Evolutionary conservation across 2,888 invertebrate genomes (phyloP).

Genomic region (Ormyrus rosae): DNA sequence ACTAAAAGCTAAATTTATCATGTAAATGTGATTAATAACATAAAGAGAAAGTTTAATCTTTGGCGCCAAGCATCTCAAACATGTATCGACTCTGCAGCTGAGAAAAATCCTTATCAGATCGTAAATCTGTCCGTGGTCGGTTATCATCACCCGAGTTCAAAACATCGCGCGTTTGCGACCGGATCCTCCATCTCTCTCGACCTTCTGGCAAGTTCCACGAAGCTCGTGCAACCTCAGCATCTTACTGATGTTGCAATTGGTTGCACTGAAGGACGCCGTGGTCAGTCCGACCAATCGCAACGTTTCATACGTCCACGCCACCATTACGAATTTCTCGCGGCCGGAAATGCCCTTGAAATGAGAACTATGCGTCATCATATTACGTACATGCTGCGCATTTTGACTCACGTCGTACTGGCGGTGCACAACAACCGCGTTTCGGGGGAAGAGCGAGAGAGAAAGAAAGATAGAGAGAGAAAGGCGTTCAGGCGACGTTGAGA

Average conservation of each 20-base stretch:
- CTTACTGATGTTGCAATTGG: constrained; percentile 21
- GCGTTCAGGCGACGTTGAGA: constrained; percentile 2
- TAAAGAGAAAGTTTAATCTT: no score
- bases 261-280: constrained; percentile 31
- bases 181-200: background rate
- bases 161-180: constrained; percentile 9
- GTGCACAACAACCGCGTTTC: constrained; percentile 2
- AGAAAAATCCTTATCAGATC: background rate
- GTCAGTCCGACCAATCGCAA: background rate
- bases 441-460: constrained; percentile 25
- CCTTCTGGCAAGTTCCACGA: constrained; percentile 47
- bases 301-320: background rate
- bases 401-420: constrained; percentile 26
- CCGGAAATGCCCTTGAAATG: constrained; percentile 1
- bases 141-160: constrained; percentile 6
- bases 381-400: background rate
- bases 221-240: background rate
- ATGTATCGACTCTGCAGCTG: no score
- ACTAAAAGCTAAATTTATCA: no score
- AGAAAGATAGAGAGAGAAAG: constrained; percentile 17
- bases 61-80: no score
- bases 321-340: background rate
- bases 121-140: background rate
- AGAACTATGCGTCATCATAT: background rate
- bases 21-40: no score